Percentiles rank a stretch among this genome's conserved stretches.
phyloP scores from a whole-genome alignment of 2,797 vertebrate genomes.

The Capromys pilorides region DNA sequence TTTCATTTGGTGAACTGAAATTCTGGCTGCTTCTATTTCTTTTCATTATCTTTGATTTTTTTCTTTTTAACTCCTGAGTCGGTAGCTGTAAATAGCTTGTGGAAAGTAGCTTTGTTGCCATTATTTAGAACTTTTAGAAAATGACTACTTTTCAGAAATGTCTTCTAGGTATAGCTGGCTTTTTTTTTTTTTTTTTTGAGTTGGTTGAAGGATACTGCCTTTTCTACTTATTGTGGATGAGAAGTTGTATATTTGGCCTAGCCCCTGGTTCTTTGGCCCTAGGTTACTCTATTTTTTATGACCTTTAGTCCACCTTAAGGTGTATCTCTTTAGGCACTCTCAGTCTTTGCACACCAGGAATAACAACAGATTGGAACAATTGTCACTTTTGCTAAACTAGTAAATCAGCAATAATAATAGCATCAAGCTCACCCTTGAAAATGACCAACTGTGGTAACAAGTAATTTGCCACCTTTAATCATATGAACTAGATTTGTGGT shows the following conservation, averaged over 20 bases:
- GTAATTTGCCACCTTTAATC: neutral
- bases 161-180: neutral
- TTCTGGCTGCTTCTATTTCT: neutral
- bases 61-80: neutral
- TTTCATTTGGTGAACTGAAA: neutral
- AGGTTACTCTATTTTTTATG: neutral
- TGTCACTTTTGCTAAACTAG: neutral
- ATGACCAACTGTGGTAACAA: neutral
- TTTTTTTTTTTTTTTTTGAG: neutral
- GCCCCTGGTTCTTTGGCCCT: neutral
- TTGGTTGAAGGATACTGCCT: neutral
- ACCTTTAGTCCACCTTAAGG: neutral
- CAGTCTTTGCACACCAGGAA: neutral
- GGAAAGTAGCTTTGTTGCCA: neutral
- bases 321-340: neutral
- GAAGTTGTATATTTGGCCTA: neutral
- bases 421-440: neutral
- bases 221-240: neutral
- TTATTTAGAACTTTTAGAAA: neutral
- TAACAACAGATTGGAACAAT: neutral
- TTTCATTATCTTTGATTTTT: neutral
- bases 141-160: neutral
- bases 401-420: neutral
- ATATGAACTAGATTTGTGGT: neutral
- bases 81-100: neutral